Percentiles rank a stretch among this genome's conserved stretches.
Conservation (phyloP, 35 echinoderm and acorn worm genomes). For the Diadema setosum region DNA sequence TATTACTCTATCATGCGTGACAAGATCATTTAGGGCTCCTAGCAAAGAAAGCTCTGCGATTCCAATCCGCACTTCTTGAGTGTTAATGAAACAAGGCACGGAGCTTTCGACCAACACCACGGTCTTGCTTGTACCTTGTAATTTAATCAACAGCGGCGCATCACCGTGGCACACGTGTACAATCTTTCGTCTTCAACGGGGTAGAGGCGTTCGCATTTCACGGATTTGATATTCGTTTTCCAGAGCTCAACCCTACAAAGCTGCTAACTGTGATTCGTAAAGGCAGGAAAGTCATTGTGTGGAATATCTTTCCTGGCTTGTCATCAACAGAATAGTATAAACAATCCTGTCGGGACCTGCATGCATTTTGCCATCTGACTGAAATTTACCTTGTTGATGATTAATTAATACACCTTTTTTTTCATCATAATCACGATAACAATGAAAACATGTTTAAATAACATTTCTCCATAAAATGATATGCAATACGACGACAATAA, state of each 20-base stretch:
- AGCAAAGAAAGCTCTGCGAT: neutral
- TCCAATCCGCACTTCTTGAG: neutral
- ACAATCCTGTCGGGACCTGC: too few relatives aligned
- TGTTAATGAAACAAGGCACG: slow-evolving; percentile 13
- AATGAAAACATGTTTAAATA: too few relatives aligned
- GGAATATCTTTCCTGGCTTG: too few relatives aligned
- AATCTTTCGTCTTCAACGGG: neutral
- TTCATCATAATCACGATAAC: too few relatives aligned
- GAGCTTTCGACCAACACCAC: neutral
- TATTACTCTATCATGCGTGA: slow-evolving; percentile 8
- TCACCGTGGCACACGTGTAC: neutral
- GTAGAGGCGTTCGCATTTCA: slow-evolving; percentile 2
- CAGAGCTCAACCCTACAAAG: neutral
- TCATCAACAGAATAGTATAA: too few relatives aligned
- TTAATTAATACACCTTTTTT: too few relatives aligned
- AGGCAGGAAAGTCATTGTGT: too few relatives aligned
- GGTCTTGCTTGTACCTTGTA: neutral
- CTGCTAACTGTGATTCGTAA: too few relatives aligned
- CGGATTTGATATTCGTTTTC: slow-evolving; percentile 11
- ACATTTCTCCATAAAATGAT: too few relatives aligned
- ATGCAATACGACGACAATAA: too few relatives aligned
- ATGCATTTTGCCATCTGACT: too few relatives aligned
- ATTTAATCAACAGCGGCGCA: neutral
- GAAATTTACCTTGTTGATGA: too few relatives aligned
- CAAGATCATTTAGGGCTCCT: neutral